Conservation (phyloP, 2,113 vertebrate species). For the human (Homo sapiens) region GRCh38 chr6:83923501-83924000, state of each 20-base stretch:
- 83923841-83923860: too few species aligned
- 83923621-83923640: neutral
- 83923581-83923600: neutral
- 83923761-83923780: neutral
- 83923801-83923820: neutral
- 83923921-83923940: too few species aligned
- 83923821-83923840: too few species aligned
- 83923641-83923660: neutral
- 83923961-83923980: too few species aligned
- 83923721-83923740: neutral
- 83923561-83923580: conserved; percentile 16
- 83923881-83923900: too few species aligned
- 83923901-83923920: too few species aligned
- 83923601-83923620: neutral
- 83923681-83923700: neutral
- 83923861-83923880: too few species aligned
- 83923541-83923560: conserved; percentile 10
- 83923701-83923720: neutral
- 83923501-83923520: neutral
- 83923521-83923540: neutral
- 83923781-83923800: neutral
- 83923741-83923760: neutral
- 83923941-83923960: too few species aligned
- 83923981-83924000: too few species aligned
- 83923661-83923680: neutral